These are phyloP conservation scores for Jordanella pulchra DNA, from an alignment of 2,797 vertebrate species.

Conservation along the genomic window DNA sequence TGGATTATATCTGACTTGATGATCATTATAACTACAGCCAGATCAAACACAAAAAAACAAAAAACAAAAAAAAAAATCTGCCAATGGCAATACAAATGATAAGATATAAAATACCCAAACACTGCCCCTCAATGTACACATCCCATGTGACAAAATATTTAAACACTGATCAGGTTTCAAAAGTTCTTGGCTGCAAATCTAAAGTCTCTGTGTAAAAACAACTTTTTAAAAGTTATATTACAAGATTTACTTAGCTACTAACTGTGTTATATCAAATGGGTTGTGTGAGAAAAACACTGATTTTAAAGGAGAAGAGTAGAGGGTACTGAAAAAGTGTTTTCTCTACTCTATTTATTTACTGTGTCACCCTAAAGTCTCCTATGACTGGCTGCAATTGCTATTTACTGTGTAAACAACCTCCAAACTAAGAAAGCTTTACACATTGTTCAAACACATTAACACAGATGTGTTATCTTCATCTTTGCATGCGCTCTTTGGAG, in stretches of 20 bases:
- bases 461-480: slow-evolving; percentile 5
- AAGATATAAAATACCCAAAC: background rate
- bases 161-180: background rate
- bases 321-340: background rate
- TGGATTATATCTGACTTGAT: background rate
- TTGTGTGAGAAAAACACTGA: background rate
- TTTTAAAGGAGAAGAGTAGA: background rate
- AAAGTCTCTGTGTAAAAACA: background rate
- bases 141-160: background rate
- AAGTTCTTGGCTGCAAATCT: background rate
- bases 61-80: background rate
- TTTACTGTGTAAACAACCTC: background rate
- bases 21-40: too few species aligned
- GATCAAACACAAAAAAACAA: too few species aligned
- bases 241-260: background rate
- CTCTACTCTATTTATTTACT: background rate
- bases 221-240: background rate
- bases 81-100: background rate
- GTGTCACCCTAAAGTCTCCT: background rate
- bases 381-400: background rate
- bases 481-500: background rate
- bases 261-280: background rate
- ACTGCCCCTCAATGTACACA: background rate
- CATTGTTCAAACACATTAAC: background rate
- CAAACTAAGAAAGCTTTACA: background rate